Conservation (phyloP, 2,797 vertebrate genomes). For the Takifugu ocellatus region DNA sequence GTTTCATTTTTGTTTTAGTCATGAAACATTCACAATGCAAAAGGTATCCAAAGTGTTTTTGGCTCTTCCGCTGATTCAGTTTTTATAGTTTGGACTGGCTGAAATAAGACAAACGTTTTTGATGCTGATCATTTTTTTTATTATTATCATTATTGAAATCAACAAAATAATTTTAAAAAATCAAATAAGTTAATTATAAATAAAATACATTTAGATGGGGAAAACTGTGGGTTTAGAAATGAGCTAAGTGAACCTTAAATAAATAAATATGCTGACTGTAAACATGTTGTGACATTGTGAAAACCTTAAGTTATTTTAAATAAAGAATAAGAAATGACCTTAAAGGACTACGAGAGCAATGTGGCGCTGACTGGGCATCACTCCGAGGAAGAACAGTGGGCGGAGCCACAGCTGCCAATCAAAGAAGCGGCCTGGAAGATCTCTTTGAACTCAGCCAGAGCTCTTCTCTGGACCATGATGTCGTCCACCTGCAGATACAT, state of each 20-base stretch:
- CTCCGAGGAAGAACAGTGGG: neutral
- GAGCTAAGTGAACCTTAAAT: constrained; percentile 18
- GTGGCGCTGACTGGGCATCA: neutral
- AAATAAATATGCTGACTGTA: constrained; percentile 28
- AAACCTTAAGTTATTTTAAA: neutral
- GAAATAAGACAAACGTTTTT: neutral
- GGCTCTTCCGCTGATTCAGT: neutral
- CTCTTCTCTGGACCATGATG: constrained; percentile 33
- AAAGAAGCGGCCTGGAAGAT: constrained; percentile 32
- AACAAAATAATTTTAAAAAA: constrained; percentile 26
- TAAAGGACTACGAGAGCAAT: neutral
- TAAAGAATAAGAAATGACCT: constrained; percentile 4
- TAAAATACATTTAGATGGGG: constrained; percentile 23
- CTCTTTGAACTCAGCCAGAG: constrained; percentile 45
- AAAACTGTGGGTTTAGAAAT: constrained; percentile 12
- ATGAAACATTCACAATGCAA: no score
- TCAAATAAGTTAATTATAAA: constrained; percentile 45
- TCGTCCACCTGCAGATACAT: constrained; percentile 43
- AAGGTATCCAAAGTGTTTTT: neutral
- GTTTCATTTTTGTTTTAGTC: no score
- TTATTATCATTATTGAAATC: constrained; percentile 34
- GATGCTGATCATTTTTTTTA: constrained; percentile 32
- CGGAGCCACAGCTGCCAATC: neutral
- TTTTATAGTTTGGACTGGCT: neutral
- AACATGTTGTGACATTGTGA: constrained; percentile 4